phyloP scores from a whole-genome alignment of 2,888 invertebrate genomes.

The Alsophila aescularia region DNA sequence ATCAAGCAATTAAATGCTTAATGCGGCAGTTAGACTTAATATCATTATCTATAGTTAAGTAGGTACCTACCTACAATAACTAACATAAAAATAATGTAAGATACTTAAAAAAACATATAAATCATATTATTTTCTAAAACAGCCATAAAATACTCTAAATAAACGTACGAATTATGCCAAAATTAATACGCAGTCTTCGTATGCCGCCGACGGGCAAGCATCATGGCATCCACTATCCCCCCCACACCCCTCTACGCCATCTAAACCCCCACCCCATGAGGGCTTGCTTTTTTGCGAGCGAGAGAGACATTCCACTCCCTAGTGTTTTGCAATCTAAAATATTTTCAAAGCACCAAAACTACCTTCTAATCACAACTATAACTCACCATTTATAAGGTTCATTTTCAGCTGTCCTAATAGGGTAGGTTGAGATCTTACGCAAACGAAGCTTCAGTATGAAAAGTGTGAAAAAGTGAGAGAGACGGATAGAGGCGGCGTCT shows the following conservation, averaged over 20 bases:
- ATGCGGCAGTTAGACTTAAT: no score
- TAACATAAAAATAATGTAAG: no score
- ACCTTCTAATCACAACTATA: conserved; percentile 38
- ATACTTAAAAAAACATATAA: no score
- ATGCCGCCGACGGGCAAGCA: conserved; percentile 74
- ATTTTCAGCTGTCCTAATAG: conserved; percentile 27
- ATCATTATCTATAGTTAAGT: no score
- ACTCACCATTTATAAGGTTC: neutral
- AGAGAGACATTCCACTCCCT: conserved; percentile 78
- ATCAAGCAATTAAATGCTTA: no score
- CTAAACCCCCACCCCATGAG: conserved; percentile 59
- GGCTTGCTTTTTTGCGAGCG: conserved; percentile 82
- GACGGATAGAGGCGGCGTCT: conserved; percentile 83
- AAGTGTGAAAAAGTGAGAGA: conserved; percentile 84
- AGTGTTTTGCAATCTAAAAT: conserved; percentile 81
- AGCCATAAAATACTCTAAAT: conserved; percentile 71
- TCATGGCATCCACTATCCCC: conserved; percentile 74
- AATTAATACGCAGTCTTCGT: conserved; percentile 80
- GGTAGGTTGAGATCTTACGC: conserved; percentile 42
- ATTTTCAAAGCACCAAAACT: conserved; percentile 64
- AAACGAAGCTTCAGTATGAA: conserved; percentile 60
- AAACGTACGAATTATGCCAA: conserved; percentile 75
- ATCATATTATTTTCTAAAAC: conserved; percentile 35
- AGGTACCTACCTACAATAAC: no score
- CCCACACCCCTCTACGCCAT: conserved; percentile 45